phyloP scores from a whole-genome alignment of 2,797 vertebrate species.

The Periophthalmus magnuspinnatus region DNA sequence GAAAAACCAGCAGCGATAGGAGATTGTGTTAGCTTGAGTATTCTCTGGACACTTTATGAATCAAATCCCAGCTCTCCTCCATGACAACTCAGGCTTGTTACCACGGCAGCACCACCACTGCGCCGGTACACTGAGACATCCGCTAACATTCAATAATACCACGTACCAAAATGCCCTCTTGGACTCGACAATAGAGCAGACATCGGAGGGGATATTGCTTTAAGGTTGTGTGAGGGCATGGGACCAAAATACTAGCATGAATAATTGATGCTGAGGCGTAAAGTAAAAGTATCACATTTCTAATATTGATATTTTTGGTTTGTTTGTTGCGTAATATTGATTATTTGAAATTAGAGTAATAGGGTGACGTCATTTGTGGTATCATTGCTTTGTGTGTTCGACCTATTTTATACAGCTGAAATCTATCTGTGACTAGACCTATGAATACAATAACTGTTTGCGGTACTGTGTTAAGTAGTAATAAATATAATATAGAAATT shows the following conservation, averaged over 20 bases:
- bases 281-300: background rate
- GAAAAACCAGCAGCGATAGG: slow-evolving; percentile 37
- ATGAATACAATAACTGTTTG: background rate
- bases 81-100: slow-evolving; percentile 36
- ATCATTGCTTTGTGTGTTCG: background rate
- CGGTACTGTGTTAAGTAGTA: background rate
- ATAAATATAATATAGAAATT: too few species aligned
- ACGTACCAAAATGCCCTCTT: background rate
- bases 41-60: slow-evolving; percentile 52
- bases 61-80: slow-evolving; percentile 41
- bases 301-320: background rate
- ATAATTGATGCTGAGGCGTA: background rate
- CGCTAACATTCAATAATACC: background rate
- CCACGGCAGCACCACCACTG: slow-evolving; percentile 31
- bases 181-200: slow-evolving; percentile 2
- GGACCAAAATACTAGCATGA: slow-evolving; percentile 8
- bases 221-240: slow-evolving; percentile 1
- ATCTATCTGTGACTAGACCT: background rate
- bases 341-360: background rate
- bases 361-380: background rate
- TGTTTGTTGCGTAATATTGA: background rate
- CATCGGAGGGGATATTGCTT: background rate
- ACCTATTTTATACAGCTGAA: background rate
- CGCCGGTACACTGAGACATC: slow-evolving; percentile 39
- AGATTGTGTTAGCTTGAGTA: slow-evolving; percentile 34